Evolutionary conservation across 2,888 invertebrate genomes (phyloP), one percentile per base, ranked within the genome.

Genomic region (Dasysyrphus albostriatus): DNA sequence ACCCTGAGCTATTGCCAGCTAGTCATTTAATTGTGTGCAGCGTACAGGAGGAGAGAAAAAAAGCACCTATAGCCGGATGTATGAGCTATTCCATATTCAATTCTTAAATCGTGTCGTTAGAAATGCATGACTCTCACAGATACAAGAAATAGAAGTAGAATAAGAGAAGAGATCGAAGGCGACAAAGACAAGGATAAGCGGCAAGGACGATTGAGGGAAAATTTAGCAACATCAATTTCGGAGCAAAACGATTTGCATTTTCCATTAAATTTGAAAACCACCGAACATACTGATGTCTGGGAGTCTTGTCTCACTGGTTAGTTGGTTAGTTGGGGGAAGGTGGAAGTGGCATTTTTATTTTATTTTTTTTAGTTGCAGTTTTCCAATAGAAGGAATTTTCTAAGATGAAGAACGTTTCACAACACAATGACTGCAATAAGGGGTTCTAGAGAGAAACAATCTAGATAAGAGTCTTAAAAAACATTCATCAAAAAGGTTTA

Each of bases 211-310:
- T 49, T 67, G 37, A 54, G 54, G 59, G 24, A 54, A 82, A 69
- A 61, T 77, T 73, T 51, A 75, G 77, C 78, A 74, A 78, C 85
- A 85, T 73, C 77, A 77, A 81, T 74, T 70, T 74, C 63, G 56
- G 37, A 82, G 74, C 49, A 82, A 82, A 73, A 63, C 73, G 82
- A 85, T 85, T 85, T 85, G 85, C 85, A 85, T 82, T 85, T 85
- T 82, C 85, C 85, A 85, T 85, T 85, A 85, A 85, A 82, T 77
- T 67, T 58, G 44, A 67, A 81, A 84, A 81, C 76, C 72, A 77
- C 81, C 61, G 61, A 84, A 73, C 76, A 76, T 75, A 80, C 56
- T 67, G 67, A 49, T 79, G 79, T 79, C 74, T 83, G 74, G 63
- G 69, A 37, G 63, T 51, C 54, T 42, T 39, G 39, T 56, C 14